Base-by-base conservation (phyloP, 2,888 invertebrate species). In the Sphinx pinastri region DNA sequence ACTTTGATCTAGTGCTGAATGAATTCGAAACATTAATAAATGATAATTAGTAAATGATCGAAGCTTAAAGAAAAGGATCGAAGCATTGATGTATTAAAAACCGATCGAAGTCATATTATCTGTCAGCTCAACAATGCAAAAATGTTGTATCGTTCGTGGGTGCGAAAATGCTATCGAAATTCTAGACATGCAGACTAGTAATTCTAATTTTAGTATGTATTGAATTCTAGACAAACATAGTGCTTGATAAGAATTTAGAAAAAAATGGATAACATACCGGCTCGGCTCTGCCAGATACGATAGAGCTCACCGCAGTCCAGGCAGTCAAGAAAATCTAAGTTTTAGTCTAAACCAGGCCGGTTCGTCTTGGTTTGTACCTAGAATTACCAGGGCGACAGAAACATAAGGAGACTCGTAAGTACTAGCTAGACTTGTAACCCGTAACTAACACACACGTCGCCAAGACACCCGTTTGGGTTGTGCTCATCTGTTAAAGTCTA, bases 351-450 rank as follows among this genome's bases (percentile, higher is more conserved):
- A 58, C 77, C 75, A 80, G 78, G 85, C 78, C 88, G 87, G 81
- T 77, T 78, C 71, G 77, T 74, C 75, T 82, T 78, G 75, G 81
- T 82, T 87, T 84, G 87, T 92, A 90, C 91, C 92, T 92, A 92
- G 86, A 89, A 84, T 80, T 90, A 93, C 92, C 82, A 93, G 91
- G 92, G 78, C 76, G 75, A 69, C 90, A 93, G 84, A 84, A 77
- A 69, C 73, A 73, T 71, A 67, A 76, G 80, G 84, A 85, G 87
- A 72, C 82, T 71, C 76, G 69, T 79, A 86, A 90, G 86, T 81
- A 91, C 91, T 92, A 90, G 84, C 91, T 92, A 90, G 84, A 84
- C 81, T 87, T 81, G 54, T 31, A 63, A 63, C 63, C 14, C 31
- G 63, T 47, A 60, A 69, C 55, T 55, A n/a, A 55, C 63, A 63